These are phyloP conservation scores for Cheilosia variabilis DNA, from an alignment of 2,888 invertebrate genomes.

Conservation along the genomic window DNA sequence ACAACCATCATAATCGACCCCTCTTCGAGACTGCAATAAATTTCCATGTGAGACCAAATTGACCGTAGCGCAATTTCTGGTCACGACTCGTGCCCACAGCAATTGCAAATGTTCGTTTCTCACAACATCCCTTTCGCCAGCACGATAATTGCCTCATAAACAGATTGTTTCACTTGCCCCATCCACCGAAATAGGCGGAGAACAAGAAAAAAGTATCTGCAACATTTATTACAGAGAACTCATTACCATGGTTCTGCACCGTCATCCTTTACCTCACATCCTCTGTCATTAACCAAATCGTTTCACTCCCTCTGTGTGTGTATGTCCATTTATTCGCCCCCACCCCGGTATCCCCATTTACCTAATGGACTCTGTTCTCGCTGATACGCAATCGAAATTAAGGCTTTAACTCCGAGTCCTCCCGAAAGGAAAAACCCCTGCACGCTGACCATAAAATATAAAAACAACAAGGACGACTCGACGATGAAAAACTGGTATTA, in stretches of 20 bases:
- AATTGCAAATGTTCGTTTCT: constrained; percentile 53
- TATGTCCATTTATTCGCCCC: not conserved
- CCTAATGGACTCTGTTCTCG: constrained; percentile 54
- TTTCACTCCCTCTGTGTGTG: not conserved
- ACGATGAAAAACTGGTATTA: constrained; percentile 49
- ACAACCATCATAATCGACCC: constrained; percentile 30
- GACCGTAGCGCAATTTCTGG: constrained; percentile 55
- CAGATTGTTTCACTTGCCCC: constrained; percentile 66
- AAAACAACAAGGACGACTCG: constrained; percentile 36
- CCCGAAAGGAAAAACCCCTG: not conserved
- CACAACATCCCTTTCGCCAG: constrained; percentile 53
- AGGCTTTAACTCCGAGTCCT: constrained; percentile 24
- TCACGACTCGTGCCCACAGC: constrained; percentile 37
- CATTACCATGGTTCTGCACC: constrained; percentile 63
- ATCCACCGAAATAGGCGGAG: not conserved
- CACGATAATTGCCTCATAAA: constrained; percentile 69
- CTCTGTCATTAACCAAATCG: constrained; percentile 55
- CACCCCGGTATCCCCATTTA: constrained; percentile 21
- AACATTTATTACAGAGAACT: constrained; percentile 66
- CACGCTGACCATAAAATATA: constrained; percentile 47
- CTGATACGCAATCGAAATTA: constrained; percentile 60
- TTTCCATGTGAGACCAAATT: constrained; percentile 53
- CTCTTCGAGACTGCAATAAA: constrained; percentile 38
- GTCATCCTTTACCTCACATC: constrained; percentile 47
- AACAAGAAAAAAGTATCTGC: constrained; percentile 25